Evolutionary conservation across 2,888 invertebrate species (phyloP).

Genomic region (Octonoba sinensis): DNA sequence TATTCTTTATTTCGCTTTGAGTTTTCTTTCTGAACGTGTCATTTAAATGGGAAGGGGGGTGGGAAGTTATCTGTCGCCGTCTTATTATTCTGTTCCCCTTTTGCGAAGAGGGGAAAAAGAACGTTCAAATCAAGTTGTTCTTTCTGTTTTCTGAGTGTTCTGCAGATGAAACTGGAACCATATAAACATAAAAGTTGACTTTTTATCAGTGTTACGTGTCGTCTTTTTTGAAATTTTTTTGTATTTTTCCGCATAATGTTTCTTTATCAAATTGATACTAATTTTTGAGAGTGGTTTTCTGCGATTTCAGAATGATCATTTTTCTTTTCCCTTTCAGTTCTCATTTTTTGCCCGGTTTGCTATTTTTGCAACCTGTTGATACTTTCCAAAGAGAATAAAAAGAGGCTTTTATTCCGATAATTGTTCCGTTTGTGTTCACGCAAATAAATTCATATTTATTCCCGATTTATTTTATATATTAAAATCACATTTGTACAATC

Average conservation of each 20-base stretch:
- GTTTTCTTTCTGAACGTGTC: conserved; percentile 14
- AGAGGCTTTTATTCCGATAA: too few species aligned
- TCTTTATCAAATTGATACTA: too few species aligned
- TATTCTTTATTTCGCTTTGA: conserved; percentile 6
- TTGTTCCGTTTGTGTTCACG: too few species aligned
- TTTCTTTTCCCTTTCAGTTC: neutral
- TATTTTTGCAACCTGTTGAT: conserved; percentile 16
- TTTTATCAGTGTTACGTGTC: conserved; percentile 28
- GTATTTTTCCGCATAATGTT: too few species aligned
- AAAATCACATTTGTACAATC: too few species aligned
- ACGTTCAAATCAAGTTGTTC: neutral
- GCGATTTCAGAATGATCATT: too few species aligned
- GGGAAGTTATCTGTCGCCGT: conserved; percentile 4
- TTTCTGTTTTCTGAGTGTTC: too few species aligned
- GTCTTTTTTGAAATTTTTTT: conserved; percentile 6
- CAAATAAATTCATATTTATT: too few species aligned
- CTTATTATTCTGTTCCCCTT: conserved; percentile 4
- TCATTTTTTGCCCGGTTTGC: neutral
- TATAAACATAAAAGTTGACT: conserved; percentile 15
- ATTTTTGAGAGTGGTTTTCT: too few species aligned
- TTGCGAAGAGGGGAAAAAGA: neutral
- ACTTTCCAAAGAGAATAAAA: neutral
- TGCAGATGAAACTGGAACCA: neutral
- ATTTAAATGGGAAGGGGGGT: conserved; percentile 21
- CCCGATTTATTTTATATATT: too few species aligned